Evolutionary conservation across 2,797 vertebrate species (phyloP), one percentile per base, ranked within the genome.

Genomic region (Otus scops): DNA sequence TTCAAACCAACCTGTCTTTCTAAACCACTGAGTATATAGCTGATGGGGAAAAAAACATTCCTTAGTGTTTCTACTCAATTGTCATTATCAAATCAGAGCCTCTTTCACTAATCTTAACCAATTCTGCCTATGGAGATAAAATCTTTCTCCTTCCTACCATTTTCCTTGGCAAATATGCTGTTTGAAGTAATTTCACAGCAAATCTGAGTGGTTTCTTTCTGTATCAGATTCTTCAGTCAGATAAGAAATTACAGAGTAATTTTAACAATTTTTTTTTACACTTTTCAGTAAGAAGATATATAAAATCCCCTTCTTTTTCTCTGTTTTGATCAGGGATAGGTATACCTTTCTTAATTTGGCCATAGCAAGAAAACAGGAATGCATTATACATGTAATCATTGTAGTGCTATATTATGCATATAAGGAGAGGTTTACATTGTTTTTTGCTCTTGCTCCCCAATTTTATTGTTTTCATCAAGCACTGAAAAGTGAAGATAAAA

Each of bases 221-320:
- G 17, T 7, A 5, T 67, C 32, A 73, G 20, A 39, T 74, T 91
- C 60, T 93, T 65, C 23, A 45, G 57, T 74, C 67, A 68, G 27
- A 39, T 56, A 39, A 73, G 38, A 81, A 93, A 50, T 69, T 91
- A 32, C 10, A 26, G 39, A 77, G 10, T 7, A 79, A 36, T 89
- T 83, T 61, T n/a, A 87, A 63, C 16, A 59, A 76, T 71, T 77
- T 34, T 53, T 53, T 43, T 92, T 92, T 70, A 60, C 7, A 48
- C 3, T 78, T 89, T 78, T 71, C 34, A 28, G 3, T 68, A 56
- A 34, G 19, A 71, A 70, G 18, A 36, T 30, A 9, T 24, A 30
- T 11, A 54, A 61, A 26, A 0, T 0, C 0, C 5, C 17, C 8
- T 60, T 68, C 8, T 57, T 85, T 38, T 61, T 23, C 12, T 65